Base-by-base conservation (phyloP, 2,797 vertebrate genomes). In the Smutsia gigantea region DNA sequence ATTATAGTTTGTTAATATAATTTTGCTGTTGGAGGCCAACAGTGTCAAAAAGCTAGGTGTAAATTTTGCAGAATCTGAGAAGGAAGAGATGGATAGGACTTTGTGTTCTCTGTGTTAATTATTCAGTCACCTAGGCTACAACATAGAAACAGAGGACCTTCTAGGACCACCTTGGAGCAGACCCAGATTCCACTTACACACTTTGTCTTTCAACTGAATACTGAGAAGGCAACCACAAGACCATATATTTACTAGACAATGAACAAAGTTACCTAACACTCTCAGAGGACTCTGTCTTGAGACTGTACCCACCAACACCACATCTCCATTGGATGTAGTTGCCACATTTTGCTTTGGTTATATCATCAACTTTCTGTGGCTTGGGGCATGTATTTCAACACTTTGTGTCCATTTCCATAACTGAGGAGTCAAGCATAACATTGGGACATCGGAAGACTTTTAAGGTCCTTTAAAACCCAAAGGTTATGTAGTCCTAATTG, bases 401-500 rank as follows among this genome's bases (percentile, higher is more conserved):
- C 7, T 85, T 57, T 61, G 1, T 95, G 64, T 27, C n/a, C 42
- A 74, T 92, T 83, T 94, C 74, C 71, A 69, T 83, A 90, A 90
- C 29, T 68, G 34, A 82, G 6, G 34, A 78, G 66, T 86, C 51
- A 83, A 42, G 19, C 59, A 66, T 46, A 39, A 82, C n/a, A 53
- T 55, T 87, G 53, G 42, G 46, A 25, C 11, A 51, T 87, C 55
- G 57, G 14, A 53, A 92, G 39, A 9, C 7, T 72, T 90, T 59
- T 79, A 69, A 90, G 64, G 3, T 75, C 3, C 12, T 74, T 87
- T 90, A 49, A 8, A 74, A 5, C 29, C 31, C 51, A 75, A 49
- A 88, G 57, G 37, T 93, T 66, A 42, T 79, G 7, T 74, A 46
- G 74, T 92, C 91, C 57, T 66, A 89, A 93, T 90, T 74, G 46